phyloP scores from a whole-genome alignment of 2,797 vertebrate species.

The Myiotriccus ornatus region DNA sequence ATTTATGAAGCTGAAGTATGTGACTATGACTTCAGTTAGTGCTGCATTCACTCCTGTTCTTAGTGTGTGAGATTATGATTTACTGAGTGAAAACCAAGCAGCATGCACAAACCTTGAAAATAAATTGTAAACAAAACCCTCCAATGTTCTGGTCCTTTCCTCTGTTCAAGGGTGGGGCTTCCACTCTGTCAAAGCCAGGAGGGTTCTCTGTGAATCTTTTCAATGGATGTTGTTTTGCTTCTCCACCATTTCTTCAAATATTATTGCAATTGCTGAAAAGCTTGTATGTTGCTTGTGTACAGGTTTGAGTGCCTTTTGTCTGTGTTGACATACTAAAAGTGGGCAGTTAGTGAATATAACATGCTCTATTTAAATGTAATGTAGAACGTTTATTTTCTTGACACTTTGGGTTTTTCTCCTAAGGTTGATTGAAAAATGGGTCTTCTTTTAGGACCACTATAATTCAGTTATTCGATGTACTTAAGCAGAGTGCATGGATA shows the following conservation, averaged over 20 bases:
- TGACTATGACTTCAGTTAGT: not conserved
- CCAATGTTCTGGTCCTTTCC: fast-evolving
- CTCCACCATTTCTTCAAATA: not conserved
- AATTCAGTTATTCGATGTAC: not conserved
- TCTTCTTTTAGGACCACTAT: not conserved
- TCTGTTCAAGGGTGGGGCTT: fast-evolving
- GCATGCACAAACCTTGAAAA: not conserved
- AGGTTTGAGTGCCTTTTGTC: not conserved
- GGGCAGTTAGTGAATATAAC: not conserved
- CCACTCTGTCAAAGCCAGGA: not conserved
- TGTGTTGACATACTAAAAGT: not conserved
- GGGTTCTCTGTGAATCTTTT: not conserved
- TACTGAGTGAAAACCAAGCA: not conserved
- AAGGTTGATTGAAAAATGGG: not conserved
- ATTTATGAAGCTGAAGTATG: not conserved
- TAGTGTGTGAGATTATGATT: not conserved
- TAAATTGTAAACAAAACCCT: fast-evolving
- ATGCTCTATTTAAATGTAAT: not conserved
- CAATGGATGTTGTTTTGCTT: not conserved
- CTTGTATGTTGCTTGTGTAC: not conserved
- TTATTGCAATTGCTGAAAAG: not conserved
- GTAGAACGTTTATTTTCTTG: not conserved
- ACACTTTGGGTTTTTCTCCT: fast-evolving
- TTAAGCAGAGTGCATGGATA: not conserved
- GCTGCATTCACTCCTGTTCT: not conserved